Conservation (phyloP, 2,888 invertebrate genomes). For the Drosophila suboccidentalis region DNA sequence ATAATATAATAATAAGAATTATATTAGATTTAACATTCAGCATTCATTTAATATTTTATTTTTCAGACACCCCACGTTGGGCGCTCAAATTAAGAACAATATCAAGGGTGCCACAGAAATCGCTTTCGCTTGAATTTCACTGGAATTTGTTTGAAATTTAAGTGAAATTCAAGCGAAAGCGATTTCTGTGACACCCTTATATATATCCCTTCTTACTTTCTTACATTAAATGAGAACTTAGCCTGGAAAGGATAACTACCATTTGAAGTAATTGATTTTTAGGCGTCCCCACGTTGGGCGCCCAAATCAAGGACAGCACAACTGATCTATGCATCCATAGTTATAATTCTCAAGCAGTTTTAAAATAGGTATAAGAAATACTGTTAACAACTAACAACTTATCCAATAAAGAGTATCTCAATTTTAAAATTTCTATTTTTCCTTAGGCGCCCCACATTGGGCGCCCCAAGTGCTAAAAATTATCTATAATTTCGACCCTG, state of each 20-base stretch:
- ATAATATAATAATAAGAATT: too few species aligned
- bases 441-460: conserved; percentile 10
- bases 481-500: conserved; percentile 9
- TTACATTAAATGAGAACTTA: too few species aligned
- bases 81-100: background rate
- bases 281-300: background rate
- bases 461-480: conserved; percentile 1
- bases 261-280: background rate
- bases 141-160: too few species aligned
- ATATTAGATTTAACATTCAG: too few species aligned
- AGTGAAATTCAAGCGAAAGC: too few species aligned
- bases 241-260: too few species aligned
- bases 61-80: background rate
- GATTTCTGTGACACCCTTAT: too few species aligned
- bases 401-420: background rate
- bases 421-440: background rate
- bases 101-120: too few species aligned
- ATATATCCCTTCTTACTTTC: background rate
- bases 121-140: too few species aligned
- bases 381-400: background rate
- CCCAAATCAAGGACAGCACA: background rate
- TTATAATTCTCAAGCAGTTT: background rate
- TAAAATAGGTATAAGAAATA: background rate
- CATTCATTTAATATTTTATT: too few species aligned
- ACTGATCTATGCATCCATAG: background rate